These are phyloP conservation scores for Slavum lentiscoides DNA, from an alignment of 2,888 invertebrate species.

Conservation along the genomic window DNA sequence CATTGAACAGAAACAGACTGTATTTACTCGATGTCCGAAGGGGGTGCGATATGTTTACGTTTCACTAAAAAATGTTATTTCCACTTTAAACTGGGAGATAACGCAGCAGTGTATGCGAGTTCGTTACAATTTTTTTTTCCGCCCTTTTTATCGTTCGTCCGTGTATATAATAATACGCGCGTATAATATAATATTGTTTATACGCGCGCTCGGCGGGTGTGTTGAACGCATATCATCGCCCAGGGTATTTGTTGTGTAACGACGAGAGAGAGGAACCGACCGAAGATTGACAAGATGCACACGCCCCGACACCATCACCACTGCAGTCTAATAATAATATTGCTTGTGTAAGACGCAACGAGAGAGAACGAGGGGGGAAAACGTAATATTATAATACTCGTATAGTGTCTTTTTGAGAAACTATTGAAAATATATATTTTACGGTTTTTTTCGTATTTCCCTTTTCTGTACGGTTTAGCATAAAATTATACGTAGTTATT, in stretches of 20 bases:
- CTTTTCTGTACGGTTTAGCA: no score
- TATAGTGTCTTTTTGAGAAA: no score
- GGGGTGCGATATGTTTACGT: constrained; percentile 38
- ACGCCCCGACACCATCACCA: constrained; percentile 34
- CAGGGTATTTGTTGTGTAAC: constrained; percentile 40
- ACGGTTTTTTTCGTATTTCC: no score
- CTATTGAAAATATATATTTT: no score
- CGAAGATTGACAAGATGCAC: constrained; percentile 51
- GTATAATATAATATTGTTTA: constrained; percentile 42
- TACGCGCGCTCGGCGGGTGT: constrained; percentile 8
- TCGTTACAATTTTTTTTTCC: constrained; percentile 35
- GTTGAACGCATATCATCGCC: constrained; percentile 51
- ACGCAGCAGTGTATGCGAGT: neutral
- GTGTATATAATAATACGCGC: no score
- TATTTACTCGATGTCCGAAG: constrained; percentile 10
- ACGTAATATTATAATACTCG: no score
- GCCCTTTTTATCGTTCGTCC: neutral
- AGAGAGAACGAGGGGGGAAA: neutral
- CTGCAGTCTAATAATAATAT: constrained; percentile 46
- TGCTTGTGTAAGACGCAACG: neutral
- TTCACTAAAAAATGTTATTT: constrained; percentile 47
- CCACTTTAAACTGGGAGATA: constrained; percentile 39
- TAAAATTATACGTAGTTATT: no score
- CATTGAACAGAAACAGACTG: constrained; percentile 21
- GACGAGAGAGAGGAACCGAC: constrained; percentile 26